Base-by-base conservation (phyloP, 2,113 vertebrate genomes). In the Oriolus oriolus region DNA sequence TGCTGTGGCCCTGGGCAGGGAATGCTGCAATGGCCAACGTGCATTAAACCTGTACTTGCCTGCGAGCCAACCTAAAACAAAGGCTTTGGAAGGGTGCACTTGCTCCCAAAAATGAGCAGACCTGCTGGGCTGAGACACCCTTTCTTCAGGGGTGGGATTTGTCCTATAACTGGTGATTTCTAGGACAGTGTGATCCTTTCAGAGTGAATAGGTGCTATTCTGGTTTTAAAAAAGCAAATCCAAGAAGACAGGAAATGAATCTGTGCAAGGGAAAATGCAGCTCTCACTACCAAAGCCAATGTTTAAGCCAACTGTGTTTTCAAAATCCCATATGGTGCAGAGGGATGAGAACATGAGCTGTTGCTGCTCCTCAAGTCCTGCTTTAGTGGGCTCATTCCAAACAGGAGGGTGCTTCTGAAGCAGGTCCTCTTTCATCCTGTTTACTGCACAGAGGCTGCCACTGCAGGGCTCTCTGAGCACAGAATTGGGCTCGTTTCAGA, bases 291-390 rank as follows among this genome's bases (percentile, higher is more conserved):
- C 31, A 56, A 93, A 95, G 66, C 75, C 94, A 93, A 59, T 71
- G 57, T 93, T 96, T 79, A 89, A 96, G 66, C 87, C 89, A 91
- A 87, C 75, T 88, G 87, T 93, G 87, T 94, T 95, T 96, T 93
- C 66, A 77, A 94, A 93, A 90, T 77, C 78, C 95, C 95, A 94
- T 93, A 91, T 94, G 93, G 91, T 93, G 41, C 91, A 87, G 68
- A 89, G 68, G 76, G 87, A 93, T 93, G 74, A 73, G 84, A 95
- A 84, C 41, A 93, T 10, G 94, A 94, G 93, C 70, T 95, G 84
- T 82, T 73, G 93, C 69, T 94, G 81, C 75, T 95, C 89, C 85
- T 84, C 54, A n/a, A 84, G 89, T 89, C 91, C 89, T 78, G 76
- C 19, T 1, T 92, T 91, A 60, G 22, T 63, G 73, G 47, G 52